These are phyloP conservation scores for Chiloscyllium plagiosum DNA, from an alignment of 2,113 vertebrate species.

Conservation along the genomic window DNA sequence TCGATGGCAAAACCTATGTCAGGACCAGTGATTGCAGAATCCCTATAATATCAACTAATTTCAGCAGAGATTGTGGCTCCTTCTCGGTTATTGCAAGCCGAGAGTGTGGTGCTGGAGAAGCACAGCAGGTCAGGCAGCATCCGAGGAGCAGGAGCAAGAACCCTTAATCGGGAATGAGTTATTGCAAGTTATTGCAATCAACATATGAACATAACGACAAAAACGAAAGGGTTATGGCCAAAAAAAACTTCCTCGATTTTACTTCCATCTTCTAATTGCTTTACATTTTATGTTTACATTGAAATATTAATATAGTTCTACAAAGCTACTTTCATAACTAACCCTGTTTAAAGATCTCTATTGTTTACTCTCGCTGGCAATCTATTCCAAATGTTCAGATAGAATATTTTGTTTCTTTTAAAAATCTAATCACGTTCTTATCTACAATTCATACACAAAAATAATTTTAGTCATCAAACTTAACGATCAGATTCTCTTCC, in stretches of 20 bases:
- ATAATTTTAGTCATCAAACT: neutral
- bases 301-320: neutral
- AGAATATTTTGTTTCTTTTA: neutral
- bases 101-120: too few relatives aligned
- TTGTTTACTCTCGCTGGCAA: neutral
- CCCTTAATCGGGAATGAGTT: too few relatives aligned
- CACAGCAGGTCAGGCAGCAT: too few relatives aligned
- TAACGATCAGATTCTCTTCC: neutral
- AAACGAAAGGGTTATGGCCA: neutral
- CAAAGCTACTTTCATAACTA: neutral
- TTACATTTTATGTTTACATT: neutral
- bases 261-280: neutral
- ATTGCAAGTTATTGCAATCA: neutral
- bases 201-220: neutral
- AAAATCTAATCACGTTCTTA: neutral
- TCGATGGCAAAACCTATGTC: neutral
- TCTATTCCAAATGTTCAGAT: neutral
- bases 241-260: neutral
- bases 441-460: neutral
- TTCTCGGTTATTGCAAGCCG: neutral
- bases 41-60: neutral
- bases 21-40: neutral
- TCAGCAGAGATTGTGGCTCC: neutral
- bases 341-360: neutral
- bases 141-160: too few relatives aligned